phyloP scores from a whole-genome alignment of 1,140 invertebrate genomes.

The Bombus impatiens region DNA sequence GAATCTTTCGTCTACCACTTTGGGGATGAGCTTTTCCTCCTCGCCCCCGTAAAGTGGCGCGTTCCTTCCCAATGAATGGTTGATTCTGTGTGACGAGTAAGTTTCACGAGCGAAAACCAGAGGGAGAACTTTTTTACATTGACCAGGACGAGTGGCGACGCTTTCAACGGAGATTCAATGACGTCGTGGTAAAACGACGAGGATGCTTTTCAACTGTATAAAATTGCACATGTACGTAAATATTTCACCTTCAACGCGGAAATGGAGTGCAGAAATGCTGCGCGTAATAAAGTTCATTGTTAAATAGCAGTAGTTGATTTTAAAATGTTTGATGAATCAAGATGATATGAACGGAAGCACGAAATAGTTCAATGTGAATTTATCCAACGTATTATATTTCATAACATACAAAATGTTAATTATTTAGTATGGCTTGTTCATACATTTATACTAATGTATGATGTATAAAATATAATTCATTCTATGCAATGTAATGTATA shows the following conservation, averaged over 20 bases:
- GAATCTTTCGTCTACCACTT: background rate
- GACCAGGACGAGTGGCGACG: background rate
- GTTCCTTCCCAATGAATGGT: constrained; percentile 1
- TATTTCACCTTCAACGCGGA: background rate
- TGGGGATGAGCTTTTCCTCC: background rate
- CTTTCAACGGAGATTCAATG: background rate
- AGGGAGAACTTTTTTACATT: background rate
- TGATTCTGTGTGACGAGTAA: background rate
- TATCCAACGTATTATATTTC: too few relatives aligned
- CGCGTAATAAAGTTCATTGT: background rate
- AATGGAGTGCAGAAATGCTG: background rate
- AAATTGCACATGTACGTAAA: background rate
- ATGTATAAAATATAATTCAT: too few relatives aligned
- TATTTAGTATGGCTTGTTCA: too few relatives aligned
- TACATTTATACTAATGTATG: too few relatives aligned
- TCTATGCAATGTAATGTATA: too few relatives aligned
- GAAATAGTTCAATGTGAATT: too few relatives aligned
- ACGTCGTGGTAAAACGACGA: background rate
- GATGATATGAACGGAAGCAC: too few relatives aligned
- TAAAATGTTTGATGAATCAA: background rate
- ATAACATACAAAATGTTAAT: too few relatives aligned
- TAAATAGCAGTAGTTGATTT: background rate
- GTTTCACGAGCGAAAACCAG: background rate
- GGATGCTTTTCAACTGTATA: background rate
- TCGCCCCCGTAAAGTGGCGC: background rate